Base-by-base conservation (phyloP, 2,888 invertebrate genomes). In the Podotricha telesiphe region DNA sequence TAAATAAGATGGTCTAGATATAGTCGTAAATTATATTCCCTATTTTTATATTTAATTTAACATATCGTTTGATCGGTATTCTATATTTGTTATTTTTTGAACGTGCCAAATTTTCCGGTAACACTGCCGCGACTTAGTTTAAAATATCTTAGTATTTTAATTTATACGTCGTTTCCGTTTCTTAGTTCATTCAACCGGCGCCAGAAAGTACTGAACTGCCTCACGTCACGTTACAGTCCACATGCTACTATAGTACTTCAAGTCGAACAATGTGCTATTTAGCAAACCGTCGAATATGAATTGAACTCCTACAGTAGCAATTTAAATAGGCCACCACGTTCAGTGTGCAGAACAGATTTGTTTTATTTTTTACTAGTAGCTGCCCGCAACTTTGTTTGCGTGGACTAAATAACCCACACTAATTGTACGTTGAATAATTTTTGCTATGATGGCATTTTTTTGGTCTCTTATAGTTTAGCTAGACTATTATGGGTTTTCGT, bases 161-260 rank as follows among this genome's bases (percentile, higher is more conserved):
- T 73, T 73, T 66, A 67, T 64, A 70, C 63, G 65, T 53, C 22
- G 73, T 56, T 69, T 73, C 73, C 72, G 73, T 69, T 72, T 62
- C 68, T 66, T 59, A 58, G 74, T 70, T 74, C 70, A 68, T 73
- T 68, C 73, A 72, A 75, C 71, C 72, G 73, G 45, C 62, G 70
- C 70, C 70, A 72, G 68, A 62, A 69, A 74, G 67, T 70, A 61
- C 71, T 51, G 74, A 77, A 80, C 75, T 70, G 75, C 75, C 74
- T 77, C 82, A 81, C 79, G 79, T 76, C 79, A 80, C 73, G 79
- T 79, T 79, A 78, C 79, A 69, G 79, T 66, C 48, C 67, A 67
- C 51, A 64, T 66, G 67, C 42, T 45, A 34, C 37, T 55, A 55
- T 58, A 71, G 58, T 59, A 61, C 58, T 58, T 69, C 47, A 51